Percentiles rank a stretch among this genome's conserved stretches.
These are phyloP conservation scores for Tipula helvola DNA, from an alignment of 2,888 invertebrate species.

Conservation along the genomic window DNA sequence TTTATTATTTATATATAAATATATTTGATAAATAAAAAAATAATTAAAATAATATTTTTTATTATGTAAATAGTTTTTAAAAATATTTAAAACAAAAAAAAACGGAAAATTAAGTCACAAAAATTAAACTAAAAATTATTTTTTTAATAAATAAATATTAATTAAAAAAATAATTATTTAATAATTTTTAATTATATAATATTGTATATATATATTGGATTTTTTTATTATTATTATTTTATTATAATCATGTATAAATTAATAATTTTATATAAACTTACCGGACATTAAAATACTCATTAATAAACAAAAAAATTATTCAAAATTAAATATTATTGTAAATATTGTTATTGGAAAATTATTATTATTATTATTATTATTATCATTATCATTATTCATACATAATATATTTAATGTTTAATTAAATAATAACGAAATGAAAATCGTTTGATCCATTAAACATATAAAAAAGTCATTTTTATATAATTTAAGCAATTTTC, in stretches of 20 bases:
- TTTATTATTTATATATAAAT: background rate
- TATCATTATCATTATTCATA: background rate
- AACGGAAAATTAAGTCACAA: background rate
- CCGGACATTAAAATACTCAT: background rate
- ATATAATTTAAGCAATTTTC: background rate
- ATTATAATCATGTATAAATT: background rate
- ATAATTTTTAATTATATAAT: background rate
- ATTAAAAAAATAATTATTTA: background rate
- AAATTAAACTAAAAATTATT: background rate
- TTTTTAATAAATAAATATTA: background rate
- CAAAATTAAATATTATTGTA: background rate
- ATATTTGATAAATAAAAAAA: background rate
- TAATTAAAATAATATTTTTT: background rate
- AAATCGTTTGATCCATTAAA: background rate
- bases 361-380: no score
- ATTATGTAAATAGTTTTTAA: background rate
- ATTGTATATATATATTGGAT: background rate
- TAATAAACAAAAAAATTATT: background rate
- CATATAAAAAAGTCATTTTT: background rate
- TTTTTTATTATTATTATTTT: background rate
- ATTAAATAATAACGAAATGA: background rate
- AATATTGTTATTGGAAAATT: conserved; percentile 4
- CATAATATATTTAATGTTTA: background rate
- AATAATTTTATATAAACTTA: background rate
- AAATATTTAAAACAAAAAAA: background rate